Percentiles rank a stretch among this genome's conserved stretches.
phyloP scores from a whole-genome alignment of 2,113 vertebrate genomes.

The Pontoporia blainvillei region DNA sequence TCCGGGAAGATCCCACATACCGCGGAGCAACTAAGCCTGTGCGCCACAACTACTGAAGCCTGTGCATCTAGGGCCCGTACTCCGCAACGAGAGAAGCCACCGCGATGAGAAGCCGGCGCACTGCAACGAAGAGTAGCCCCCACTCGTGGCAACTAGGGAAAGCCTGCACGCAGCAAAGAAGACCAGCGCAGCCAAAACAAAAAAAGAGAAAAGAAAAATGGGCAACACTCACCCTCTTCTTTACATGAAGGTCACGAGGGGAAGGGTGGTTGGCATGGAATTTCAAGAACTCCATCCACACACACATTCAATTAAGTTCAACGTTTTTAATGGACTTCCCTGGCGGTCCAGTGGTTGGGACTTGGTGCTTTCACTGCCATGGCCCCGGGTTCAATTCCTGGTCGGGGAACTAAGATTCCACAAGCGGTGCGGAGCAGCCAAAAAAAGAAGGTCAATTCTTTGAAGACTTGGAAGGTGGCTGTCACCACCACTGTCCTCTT shows the following conservation, averaged over 20 bases:
- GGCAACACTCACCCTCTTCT: background rate
- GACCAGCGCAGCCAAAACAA: too few relatives aligned
- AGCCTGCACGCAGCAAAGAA: too few relatives aligned
- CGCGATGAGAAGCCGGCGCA: too few relatives aligned
- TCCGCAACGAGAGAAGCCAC: too few relatives aligned
- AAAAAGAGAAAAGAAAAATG: too few relatives aligned
- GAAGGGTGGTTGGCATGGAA: background rate
- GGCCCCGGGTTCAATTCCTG: background rate
- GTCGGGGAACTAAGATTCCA: background rate
- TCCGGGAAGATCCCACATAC: too few relatives aligned
- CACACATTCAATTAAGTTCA: background rate
- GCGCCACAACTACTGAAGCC: too few relatives aligned
- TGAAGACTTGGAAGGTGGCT: background rate
- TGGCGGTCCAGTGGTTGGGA: background rate
- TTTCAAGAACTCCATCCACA: background rate
- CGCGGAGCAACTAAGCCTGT: too few relatives aligned
- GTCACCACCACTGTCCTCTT: background rate
- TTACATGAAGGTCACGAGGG: background rate
- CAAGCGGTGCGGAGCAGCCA: background rate
- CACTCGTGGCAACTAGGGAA: too few relatives aligned
- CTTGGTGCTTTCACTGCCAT: background rate
- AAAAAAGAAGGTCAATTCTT: background rate
- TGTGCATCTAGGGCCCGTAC: too few relatives aligned
- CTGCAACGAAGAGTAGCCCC: too few relatives aligned
- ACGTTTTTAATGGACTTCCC: background rate